Percentiles rank a stretch among this genome's conserved stretches.
phyloP scores from a whole-genome alignment of 2,113 vertebrate genomes.

The Suricata suricatta region DNA sequence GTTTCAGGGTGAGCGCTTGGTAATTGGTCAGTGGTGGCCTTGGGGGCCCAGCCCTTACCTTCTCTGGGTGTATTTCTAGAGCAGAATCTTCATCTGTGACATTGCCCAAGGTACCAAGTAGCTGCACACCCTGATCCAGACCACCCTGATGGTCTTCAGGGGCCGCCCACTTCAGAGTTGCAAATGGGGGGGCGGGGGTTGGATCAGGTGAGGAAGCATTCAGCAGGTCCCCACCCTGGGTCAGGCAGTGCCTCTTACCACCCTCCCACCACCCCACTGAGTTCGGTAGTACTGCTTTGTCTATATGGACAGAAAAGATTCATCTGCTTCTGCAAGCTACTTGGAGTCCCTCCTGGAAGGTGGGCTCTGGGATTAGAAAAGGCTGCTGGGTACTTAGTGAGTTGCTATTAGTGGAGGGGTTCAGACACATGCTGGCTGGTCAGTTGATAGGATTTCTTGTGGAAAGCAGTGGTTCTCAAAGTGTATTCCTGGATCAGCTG shows the following conservation, averaged over 20 bases:
- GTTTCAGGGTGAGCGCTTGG: background rate
- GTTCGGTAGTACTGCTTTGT: background rate
- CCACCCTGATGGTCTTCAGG: background rate
- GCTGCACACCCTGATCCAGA: background rate
- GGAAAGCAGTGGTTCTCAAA: background rate
- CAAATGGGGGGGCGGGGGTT: background rate
- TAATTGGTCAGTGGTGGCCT: background rate
- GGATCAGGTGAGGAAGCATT: background rate
- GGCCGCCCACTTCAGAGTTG: background rate
- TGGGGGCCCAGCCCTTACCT: background rate
- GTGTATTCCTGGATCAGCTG: background rate
- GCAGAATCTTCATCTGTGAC: background rate
- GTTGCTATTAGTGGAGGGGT: background rate
- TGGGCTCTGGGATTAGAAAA: background rate
- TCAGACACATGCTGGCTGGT: background rate
- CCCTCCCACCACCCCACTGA: background rate
- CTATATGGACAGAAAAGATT: background rate
- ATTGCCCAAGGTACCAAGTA: background rate
- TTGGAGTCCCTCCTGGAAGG: background rate
- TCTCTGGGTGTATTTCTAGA: background rate
- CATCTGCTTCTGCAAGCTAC: background rate
- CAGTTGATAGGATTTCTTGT: background rate
- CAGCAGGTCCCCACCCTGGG: background rate
- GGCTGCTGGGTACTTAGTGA: background rate
- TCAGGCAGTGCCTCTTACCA: background rate